These are phyloP conservation scores for Hoplodrina ambigua DNA, from an alignment of 2,888 invertebrate species.

Conservation along the genomic window DNA sequence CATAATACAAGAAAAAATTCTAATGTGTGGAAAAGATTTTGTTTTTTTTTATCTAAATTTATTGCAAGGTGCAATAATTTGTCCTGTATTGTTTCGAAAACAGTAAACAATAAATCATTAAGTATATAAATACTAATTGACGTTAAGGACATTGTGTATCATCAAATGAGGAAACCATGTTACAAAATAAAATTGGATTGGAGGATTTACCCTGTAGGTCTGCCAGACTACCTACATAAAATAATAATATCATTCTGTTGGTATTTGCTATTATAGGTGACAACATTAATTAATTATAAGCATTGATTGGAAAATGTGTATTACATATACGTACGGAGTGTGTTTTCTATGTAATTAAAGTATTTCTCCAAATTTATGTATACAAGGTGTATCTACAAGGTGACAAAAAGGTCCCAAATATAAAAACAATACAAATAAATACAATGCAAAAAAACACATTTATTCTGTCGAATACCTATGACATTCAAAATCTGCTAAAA, in stretches of 20 bases:
- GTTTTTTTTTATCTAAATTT: constrained; percentile 20
- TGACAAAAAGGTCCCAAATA: background rate
- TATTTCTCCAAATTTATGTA: background rate
- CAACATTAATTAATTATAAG: constrained; percentile 18
- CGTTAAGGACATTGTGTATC: constrained; percentile 13
- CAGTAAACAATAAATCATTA: constrained; percentile 23
- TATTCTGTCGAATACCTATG: constrained; percentile 27
- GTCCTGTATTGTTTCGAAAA: constrained; percentile 22
- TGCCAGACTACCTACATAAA: background rate
- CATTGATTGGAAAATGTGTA: background rate
- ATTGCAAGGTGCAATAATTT: constrained; percentile 8
- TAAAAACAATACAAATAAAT: background rate
- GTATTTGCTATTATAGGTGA: constrained; percentile 6
- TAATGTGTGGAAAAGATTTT: too few relatives aligned
- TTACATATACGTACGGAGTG: background rate
- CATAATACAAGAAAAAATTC: too few relatives aligned
- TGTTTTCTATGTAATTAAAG: background rate
- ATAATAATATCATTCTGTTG: background rate
- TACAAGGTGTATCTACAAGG: too few relatives aligned
- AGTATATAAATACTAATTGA: constrained; percentile 37
- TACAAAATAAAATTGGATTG: constrained; percentile 50
- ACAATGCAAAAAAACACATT: constrained; percentile 2
- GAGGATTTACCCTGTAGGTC: constrained; percentile 40
- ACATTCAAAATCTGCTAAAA: constrained; percentile 44
- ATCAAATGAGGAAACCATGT: constrained; percentile 43